Conservation (phyloP, 2,113 vertebrate genomes). For the Lophotis ruficrista region DNA sequence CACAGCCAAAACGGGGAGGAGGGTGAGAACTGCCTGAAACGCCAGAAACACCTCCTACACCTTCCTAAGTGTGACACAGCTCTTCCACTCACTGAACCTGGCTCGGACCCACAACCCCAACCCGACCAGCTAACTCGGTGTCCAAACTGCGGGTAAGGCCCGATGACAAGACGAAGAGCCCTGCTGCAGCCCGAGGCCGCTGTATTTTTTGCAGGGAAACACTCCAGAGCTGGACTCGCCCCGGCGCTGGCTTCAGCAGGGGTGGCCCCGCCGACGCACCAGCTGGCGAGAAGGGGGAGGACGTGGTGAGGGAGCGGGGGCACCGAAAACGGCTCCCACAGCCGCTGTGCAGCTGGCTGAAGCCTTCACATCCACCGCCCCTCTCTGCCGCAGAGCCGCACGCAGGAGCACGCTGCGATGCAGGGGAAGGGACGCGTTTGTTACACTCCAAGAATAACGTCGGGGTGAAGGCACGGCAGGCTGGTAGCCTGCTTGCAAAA, state of each 20-base stretch:
- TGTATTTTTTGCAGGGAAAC: background rate
- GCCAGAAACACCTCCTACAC: background rate
- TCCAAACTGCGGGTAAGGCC: rapidly evolving
- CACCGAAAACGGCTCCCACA: background rate
- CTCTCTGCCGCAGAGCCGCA: rapidly evolving
- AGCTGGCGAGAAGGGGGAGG: background rate
- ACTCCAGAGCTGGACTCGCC: background rate
- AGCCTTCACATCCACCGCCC: too few relatives aligned
- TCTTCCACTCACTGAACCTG: background rate
- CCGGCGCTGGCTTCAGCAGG: background rate
- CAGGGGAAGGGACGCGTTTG: background rate
- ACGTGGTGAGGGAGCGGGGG: rapidly evolving
- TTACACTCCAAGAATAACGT: background rate
- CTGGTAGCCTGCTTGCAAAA: background rate
- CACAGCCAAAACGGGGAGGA: background rate
- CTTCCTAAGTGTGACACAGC: background rate
- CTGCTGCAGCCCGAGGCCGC: background rate
- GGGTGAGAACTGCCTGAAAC: background rate
- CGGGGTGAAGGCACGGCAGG: rapidly evolving
- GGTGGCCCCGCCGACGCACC: background rate
- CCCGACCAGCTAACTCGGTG: background rate
- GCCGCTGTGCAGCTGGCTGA: background rate
- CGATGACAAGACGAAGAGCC: rapidly evolving
- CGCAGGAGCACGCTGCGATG: rapidly evolving
- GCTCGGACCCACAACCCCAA: rapidly evolving